Conservation (phyloP, 35 echinoderm and acorn worm species). For the Heliocidaris erythrogramma region DNA sequence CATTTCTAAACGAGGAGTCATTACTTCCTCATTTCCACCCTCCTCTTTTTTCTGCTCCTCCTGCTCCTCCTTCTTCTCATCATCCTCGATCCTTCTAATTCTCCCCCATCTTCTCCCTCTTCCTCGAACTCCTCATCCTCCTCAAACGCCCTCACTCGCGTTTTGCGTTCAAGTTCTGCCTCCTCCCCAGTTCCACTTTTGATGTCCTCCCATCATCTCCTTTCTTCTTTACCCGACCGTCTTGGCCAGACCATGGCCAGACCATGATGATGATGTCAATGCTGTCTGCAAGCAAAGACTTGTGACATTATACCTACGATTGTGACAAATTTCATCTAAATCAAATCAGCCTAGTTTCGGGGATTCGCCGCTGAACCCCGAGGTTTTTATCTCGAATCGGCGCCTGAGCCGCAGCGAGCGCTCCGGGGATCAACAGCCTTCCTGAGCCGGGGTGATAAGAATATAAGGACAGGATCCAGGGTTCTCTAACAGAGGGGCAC, state of each 20-base stretch:
- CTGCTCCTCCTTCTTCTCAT: too few species aligned
- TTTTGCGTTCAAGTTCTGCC: background rate
- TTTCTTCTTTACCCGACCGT: background rate
- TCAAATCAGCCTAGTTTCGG: background rate
- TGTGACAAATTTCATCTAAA: constrained; percentile 12
- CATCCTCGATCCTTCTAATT: too few species aligned
- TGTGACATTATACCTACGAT: constrained; percentile 4
- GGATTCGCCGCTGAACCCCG: background rate
- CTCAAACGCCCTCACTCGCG: too few species aligned
- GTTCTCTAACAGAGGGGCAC: background rate
- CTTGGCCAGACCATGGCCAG: background rate
- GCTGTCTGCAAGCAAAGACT: background rate
- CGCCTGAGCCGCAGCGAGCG: constrained; percentile 2
- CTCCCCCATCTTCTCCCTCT: too few species aligned
- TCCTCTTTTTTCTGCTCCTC: too few species aligned
- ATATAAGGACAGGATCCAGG: background rate
- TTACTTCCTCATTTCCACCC: too few species aligned
- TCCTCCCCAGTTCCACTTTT: background rate
- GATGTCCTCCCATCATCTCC: background rate
- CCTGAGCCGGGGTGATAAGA: background rate
- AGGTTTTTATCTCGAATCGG: background rate
- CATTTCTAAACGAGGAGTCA: too few species aligned
- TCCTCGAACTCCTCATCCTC: too few species aligned
- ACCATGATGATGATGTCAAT: background rate
- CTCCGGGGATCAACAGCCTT: background rate